Evolutionary conservation across 2,888 invertebrate genomes (phyloP), one percentile per base, ranked within the genome.

Genomic region (Fragum sueziense): DNA sequence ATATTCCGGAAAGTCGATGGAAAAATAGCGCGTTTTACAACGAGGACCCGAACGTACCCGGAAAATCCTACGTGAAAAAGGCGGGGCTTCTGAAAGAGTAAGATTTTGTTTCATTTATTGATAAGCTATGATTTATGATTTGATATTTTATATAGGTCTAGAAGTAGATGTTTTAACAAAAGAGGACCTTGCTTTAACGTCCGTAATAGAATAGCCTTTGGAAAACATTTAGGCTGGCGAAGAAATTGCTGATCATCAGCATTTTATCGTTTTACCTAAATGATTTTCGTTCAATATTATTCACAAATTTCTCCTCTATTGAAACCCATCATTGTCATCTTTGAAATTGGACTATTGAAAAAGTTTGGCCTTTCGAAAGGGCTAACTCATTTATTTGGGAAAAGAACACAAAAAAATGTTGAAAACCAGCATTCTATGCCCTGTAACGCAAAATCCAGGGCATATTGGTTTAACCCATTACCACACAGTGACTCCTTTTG

Each of bases 1-100:
- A 83, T 17, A 81, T 87, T n/a, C 84, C 85, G n/a, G 54, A 68
- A 22, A 54, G 54, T 54, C 20, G 25, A 11, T 47, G 25, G 47
- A 25, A 69, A 7, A 69, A 29, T n/a, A 29, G 34, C 2, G 29
- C 29, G 3, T 61, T 61, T 67, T 67, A 41, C 67, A 25, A 67
- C 27, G 22, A n/a, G 25, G 67, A 41, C 47, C 47, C 47, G 17
- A 41, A 67, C 14, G 22, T 14, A 2, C 62, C 62, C 14, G 33
- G 41, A 34, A 47, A 47, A 47, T 41, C 47, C 17, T 67, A 67
- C n/a, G 67, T 67, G 22, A 67, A 67, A 27, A 47, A 67, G 22
- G 37, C 41, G 14, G 47, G 37, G 3, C 67, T 67, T 41, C 25
- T 67, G 22, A 67, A 67, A 4, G 22, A 47, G 47, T 41, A 37